Base-by-base conservation (phyloP, 2,888 invertebrate genomes). In the Phytoseiulus persimilis region DNA sequence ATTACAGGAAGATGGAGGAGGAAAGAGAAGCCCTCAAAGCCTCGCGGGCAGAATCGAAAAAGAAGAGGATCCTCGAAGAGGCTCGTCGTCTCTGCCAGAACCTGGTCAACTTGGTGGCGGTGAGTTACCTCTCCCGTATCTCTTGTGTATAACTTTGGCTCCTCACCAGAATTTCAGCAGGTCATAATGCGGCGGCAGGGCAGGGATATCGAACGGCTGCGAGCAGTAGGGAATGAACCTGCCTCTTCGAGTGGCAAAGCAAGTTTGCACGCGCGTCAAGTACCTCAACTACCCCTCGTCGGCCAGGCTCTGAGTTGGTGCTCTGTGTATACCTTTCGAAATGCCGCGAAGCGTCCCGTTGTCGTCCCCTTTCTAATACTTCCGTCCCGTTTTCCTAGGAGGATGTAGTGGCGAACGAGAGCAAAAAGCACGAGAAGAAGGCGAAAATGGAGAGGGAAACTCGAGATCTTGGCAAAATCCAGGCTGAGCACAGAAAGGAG, bases 1-100 rank as follows among this genome's bases (percentile, higher is more conserved):
- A 39, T 39, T 87, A 9, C 87, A 87, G 87, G 0, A 87, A 87
- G 18, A 94, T 95, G 89, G 94, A 95, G 0, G 95, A 96, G 83
- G 92, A 92, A 90, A 90, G 91, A 91, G 95, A 95, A 87, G 87
- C 32, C 0, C 87, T 87, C 28, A 32, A 87, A 45, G 45, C 32
- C 32, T 28, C 32, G 0, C 32, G 31, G 0, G 33, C 23, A 28
- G 87, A 87, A 14, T 87, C 87, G n/a, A 45, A 89, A 31, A n/a
- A 32, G 46, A 89, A 89, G 39, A 89, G 91, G 90, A 90, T 91
- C 33, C 90, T 91, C 83, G 90, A 91, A 39, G 90, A 90, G 65
- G 89, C 87, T 33, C 32, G 33, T 9, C 32, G 87, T 31, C 87
- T 87, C 6, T 87, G 87, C 33, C 32, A 33, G 33, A 32, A 45